These are phyloP conservation scores for Megastigmus dorsalis DNA, from an alignment of 2,888 invertebrate genomes.

Conservation along the genomic window DNA sequence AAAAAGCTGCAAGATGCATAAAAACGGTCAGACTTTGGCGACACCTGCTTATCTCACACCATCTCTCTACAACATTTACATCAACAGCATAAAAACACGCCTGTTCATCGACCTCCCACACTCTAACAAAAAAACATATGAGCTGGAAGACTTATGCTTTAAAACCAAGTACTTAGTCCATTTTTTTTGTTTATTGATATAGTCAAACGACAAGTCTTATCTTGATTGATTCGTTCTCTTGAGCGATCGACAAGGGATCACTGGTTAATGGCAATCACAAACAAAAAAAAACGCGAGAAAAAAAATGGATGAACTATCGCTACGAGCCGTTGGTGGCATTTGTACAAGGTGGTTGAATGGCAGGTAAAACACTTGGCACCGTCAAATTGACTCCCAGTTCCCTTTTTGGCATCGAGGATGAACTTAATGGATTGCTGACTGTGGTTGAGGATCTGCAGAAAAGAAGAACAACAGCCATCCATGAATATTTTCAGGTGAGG, in stretches of 20 bases:
- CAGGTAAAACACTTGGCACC: constrained; percentile 66
- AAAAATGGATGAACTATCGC: no score
- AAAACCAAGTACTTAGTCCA: constrained; percentile 40
- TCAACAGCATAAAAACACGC: constrained; percentile 25
- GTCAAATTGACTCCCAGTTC: constrained; percentile 62
- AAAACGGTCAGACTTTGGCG: constrained; percentile 50
- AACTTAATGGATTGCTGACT: constrained; percentile 64
- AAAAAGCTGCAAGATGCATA: constrained; percentile 41
- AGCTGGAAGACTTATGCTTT: constrained; percentile 50
- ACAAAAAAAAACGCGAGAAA: constrained; percentile 43
- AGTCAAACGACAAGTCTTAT: constrained; percentile 41
- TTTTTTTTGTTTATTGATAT: constrained; percentile 32
- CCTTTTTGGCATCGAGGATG: constrained; percentile 49
- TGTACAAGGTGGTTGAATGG: constrained; percentile 62
- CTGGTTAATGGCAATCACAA: constrained; percentile 54
- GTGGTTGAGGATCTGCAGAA: constrained; percentile 68
- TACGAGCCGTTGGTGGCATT: constrained; percentile 64
- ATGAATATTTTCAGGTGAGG: no score
- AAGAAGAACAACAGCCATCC: no score
- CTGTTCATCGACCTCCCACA: constrained; percentile 8
- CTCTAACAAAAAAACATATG: constrained; percentile 11
- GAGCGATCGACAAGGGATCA: constrained; percentile 16
- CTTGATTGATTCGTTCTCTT: constrained; percentile 37
- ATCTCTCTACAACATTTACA: constrained; percentile 23
- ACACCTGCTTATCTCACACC: constrained; percentile 10